These are phyloP conservation scores for Platorchestia sp. DNA, from an alignment of 1,140 invertebrate genomes.

Conservation along the genomic window DNA sequence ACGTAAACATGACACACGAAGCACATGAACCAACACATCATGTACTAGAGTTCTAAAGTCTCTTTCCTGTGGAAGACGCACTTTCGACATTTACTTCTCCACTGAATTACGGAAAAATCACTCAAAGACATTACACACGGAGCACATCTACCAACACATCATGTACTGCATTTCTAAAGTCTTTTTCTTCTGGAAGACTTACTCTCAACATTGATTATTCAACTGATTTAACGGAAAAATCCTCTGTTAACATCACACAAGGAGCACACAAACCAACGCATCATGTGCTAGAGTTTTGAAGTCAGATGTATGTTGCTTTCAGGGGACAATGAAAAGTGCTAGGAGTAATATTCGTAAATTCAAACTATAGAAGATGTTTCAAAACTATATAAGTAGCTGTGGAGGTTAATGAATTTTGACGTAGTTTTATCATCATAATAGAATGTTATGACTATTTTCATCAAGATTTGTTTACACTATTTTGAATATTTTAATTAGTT, in stretches of 20 bases:
- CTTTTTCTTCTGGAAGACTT: too few relatives aligned
- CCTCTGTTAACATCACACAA: neutral
- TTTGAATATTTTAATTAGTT: neutral
- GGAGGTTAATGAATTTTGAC: neutral
- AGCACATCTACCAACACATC: too few relatives aligned
- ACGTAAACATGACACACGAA: too few relatives aligned
- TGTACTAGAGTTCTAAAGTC: too few relatives aligned
- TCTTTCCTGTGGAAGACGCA: too few relatives aligned
- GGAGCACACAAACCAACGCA: neutral
- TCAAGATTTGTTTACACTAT: neutral
- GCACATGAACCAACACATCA: too few relatives aligned
- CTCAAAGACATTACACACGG: too few relatives aligned
- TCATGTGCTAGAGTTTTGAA: neutral
- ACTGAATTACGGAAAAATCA: too few relatives aligned
- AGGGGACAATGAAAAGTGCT: neutral
- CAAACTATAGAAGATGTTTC: neutral
- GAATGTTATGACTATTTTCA: neutral
- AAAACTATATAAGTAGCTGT: neutral
- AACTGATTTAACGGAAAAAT: neutral
- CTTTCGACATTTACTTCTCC: too few relatives aligned
- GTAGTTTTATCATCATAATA: neutral
- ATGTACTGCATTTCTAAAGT: too few relatives aligned
- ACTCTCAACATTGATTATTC: too few relatives aligned
- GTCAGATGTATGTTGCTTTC: neutral
- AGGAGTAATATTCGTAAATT: neutral